Evolutionary conservation across 1,140 invertebrate species (phyloP).

Genomic region (Sesamia nonagrioides): DNA sequence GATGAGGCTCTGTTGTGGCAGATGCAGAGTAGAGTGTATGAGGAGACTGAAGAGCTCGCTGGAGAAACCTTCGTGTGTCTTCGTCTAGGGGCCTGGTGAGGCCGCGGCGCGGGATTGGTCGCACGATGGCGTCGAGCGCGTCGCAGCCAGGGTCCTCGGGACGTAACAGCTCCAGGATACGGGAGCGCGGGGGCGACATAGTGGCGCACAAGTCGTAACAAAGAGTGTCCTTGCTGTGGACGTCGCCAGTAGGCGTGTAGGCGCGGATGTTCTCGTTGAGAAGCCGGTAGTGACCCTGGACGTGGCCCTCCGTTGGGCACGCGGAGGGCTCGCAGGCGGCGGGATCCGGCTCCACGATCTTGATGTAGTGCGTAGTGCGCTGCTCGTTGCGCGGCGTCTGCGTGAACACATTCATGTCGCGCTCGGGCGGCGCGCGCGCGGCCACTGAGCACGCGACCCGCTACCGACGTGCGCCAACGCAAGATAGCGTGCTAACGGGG

Average conservation of each 20-base stretch:
- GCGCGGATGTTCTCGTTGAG: constrained; percentile 72
- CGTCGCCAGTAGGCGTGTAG: constrained; percentile 76
- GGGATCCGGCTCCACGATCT: constrained; percentile 72
- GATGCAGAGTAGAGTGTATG: constrained; percentile 59
- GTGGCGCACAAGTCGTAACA: constrained; percentile 75
- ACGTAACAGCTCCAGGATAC: constrained; percentile 79
- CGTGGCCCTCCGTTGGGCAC: constrained; percentile 74
- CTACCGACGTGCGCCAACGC: constrained; percentile 4
- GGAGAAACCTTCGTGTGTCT: constrained; percentile 76
- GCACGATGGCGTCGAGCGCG: constrained; percentile 80
- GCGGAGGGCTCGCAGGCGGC: constrained; percentile 63
- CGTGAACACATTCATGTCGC: constrained; percentile 39
- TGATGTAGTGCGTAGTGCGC: constrained; percentile 61
- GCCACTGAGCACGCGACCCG: constrained; percentile 60
- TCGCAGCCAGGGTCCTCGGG: constrained; percentile 77
- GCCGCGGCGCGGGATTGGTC: constrained; percentile 71
- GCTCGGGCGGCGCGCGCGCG: constrained; percentile 66
- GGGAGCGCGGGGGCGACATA: constrained; percentile 73
- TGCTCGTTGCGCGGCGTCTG: constrained; percentile 43
- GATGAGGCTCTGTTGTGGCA: constrained; percentile 56
- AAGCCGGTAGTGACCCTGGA: constrained; percentile 74
- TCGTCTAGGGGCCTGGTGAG: constrained; percentile 77
- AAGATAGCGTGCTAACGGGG: neutral
- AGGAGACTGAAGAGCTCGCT: constrained; percentile 69
- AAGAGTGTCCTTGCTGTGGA: constrained; percentile 66